phyloP scores from a whole-genome alignment of 1,140 invertebrate species.

The Hyposmocoma kahamanoa region DNA sequence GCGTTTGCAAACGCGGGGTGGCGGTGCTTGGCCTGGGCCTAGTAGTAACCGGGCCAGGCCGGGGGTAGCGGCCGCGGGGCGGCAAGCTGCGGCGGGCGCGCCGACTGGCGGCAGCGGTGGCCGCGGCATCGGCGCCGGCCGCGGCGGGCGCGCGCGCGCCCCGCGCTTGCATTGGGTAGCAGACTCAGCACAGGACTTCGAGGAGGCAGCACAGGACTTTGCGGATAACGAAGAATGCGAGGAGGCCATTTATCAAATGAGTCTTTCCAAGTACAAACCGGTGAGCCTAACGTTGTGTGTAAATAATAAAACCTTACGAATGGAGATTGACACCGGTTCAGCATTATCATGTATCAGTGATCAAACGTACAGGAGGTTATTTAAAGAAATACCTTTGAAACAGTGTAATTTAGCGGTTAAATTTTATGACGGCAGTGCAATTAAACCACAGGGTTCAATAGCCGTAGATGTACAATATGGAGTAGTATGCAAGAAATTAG shows the following conservation, averaged over 20 bases:
- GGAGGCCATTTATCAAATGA: neutral
- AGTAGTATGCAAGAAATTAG: neutral
- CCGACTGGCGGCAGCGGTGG: no score
- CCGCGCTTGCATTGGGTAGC: neutral
- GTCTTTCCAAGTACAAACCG: neutral
- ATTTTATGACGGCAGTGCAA: neutral
- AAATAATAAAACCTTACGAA: neutral
- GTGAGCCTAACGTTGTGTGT: neutral
- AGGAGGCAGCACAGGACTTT: neutral
- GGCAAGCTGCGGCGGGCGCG: neutral
- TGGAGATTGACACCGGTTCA: conserved; percentile 4
- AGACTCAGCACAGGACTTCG: neutral
- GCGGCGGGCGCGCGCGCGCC: no score
- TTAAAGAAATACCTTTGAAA: neutral
- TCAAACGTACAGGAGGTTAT: neutral
- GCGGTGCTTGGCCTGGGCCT: neutral
- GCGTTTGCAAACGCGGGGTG: neutral
- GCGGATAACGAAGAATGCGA: neutral
- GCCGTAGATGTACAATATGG: neutral
- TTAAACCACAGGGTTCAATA: neutral
- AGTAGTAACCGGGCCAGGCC: neutral
- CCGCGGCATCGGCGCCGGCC: no score
- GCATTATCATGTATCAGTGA: conserved; percentile 1
- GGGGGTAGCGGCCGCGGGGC: neutral
- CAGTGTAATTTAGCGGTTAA: neutral